Conservation (phyloP, 2,888 invertebrate genomes). For the Ceratothoa steindachneri region DNA sequence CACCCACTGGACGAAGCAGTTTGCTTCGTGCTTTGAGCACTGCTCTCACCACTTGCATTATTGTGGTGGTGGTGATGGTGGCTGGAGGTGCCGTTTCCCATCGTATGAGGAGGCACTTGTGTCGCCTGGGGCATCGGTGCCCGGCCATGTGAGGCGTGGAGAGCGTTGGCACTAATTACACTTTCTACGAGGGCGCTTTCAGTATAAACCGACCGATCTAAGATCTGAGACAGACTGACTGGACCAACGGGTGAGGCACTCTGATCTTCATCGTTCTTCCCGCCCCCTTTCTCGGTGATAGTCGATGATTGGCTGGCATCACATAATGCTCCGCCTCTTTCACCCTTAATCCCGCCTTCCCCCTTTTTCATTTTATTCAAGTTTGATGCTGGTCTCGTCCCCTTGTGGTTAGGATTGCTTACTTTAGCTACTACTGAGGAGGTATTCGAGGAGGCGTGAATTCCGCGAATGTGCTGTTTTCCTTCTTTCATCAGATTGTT, state of each 20-base stretch:
- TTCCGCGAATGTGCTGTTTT: too few species aligned
- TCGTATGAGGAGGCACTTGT: constrained; percentile 16
- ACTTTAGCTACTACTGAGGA: too few species aligned
- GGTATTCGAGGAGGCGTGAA: too few species aligned
- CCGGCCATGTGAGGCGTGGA: constrained; percentile 13
- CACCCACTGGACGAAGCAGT: not conserved
- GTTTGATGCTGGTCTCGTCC: too few species aligned
- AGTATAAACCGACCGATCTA: constrained; percentile 32
- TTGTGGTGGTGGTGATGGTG: constrained; percentile 20
- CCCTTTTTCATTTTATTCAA: not conserved
- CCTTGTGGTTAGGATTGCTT: too few species aligned
- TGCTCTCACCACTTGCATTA: not conserved
- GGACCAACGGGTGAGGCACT: constrained; percentile 27
- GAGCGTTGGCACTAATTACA: constrained; percentile 21
- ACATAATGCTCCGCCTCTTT: not conserved
- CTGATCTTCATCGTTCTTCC: not conserved
- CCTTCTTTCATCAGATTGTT: too few species aligned
- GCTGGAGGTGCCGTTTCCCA: constrained; percentile 35
- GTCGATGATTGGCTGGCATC: not conserved
- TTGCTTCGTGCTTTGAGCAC: not conserved
- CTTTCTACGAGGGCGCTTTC: constrained; percentile 18
- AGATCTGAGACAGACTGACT: constrained; percentile 46
- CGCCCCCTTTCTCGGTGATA: not conserved
- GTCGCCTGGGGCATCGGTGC: constrained; percentile 30
- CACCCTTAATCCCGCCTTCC: not conserved